phyloP scores from a whole-genome alignment of 2,888 invertebrate genomes.

The Brenthis hecate region DNA sequence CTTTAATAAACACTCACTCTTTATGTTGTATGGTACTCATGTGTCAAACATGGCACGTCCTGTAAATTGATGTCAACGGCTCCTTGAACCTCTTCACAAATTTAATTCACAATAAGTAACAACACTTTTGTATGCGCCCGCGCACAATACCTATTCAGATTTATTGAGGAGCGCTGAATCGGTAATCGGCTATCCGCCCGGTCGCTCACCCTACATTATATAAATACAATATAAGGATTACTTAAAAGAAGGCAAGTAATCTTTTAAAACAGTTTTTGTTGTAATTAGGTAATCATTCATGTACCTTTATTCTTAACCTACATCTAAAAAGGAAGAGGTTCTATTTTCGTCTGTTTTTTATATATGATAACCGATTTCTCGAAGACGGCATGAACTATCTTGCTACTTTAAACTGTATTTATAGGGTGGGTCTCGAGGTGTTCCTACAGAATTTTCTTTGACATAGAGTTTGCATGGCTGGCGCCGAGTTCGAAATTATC shows the following conservation, averaged over 20 bases:
- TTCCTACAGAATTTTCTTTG: not conserved
- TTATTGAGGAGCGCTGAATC: conserved; percentile 67
- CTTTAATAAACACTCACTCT: too few relatives aligned
- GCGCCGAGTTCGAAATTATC: too few relatives aligned
- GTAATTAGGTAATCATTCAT: conserved; percentile 1
- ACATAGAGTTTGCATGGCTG: too few relatives aligned
- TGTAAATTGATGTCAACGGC: conserved; percentile 64
- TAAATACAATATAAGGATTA: conserved; percentile 52
- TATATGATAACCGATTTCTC: too few relatives aligned
- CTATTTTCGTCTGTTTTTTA: too few relatives aligned
- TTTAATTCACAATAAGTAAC: conserved; percentile 63
- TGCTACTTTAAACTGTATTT: too few relatives aligned
- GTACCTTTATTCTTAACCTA: too few relatives aligned
- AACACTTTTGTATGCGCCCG: conserved; percentile 68
- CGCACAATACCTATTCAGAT: conserved; percentile 74
- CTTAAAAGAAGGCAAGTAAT: conserved; percentile 48
- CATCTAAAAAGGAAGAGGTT: too few relatives aligned
- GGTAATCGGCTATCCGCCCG: conserved; percentile 60
- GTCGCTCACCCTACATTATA: conserved; percentile 66
- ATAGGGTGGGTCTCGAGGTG: not conserved
- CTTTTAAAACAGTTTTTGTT: conserved; percentile 43
- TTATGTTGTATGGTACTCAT: conserved; percentile 27
- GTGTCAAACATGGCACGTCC: conserved; percentile 44
- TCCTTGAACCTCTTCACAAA: conserved; percentile 62
- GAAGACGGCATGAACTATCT: too few relatives aligned